Evolutionary conservation across 2,797 vertebrate genomes (phyloP).

Genomic region (Myripristis murdjan): DNA sequence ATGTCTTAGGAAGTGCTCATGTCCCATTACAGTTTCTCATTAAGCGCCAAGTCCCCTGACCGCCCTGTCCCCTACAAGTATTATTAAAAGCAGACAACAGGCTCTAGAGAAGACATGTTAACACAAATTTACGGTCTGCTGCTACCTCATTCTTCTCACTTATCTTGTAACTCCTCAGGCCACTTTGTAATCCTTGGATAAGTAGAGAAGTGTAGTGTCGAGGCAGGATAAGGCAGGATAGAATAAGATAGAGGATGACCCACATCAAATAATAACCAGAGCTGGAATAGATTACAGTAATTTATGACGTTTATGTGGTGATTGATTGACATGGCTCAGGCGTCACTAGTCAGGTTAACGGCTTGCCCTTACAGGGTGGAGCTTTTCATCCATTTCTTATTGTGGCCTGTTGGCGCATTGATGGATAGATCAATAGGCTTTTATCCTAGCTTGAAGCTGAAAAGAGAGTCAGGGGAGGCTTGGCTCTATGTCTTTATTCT

Average conservation of each 20-base stretch:
- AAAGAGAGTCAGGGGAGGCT: slow-evolving; percentile 9
- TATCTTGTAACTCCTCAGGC: slow-evolving; percentile 1
- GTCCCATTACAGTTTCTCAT: slow-evolving; percentile 47
- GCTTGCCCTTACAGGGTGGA: slow-evolving; percentile 6
- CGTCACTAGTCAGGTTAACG: slow-evolving; percentile 19
- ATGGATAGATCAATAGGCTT: slow-evolving; percentile 49
- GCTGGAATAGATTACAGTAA: neutral
- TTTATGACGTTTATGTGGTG: slow-evolving; percentile 2
- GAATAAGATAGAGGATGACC: neutral
- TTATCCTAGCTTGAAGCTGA: slow-evolving; percentile 28
- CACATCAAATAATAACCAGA: too few species aligned
- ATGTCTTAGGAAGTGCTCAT: slow-evolving; percentile 42
- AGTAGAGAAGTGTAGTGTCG: neutral
- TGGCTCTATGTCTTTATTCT: slow-evolving; percentile 22
- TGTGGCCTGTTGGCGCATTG: slow-evolving; percentile 10
- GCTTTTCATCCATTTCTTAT: slow-evolving; percentile 21
- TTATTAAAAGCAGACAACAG: slow-evolving; percentile 43
- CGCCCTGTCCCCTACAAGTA: slow-evolving; percentile 29
- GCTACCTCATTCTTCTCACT: slow-evolving; percentile 19
- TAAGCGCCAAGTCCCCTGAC: slow-evolving; percentile 47
- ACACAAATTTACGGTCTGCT: slow-evolving; percentile 30
- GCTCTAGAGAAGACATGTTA: slow-evolving; percentile 31
- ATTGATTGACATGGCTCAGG: slow-evolving; percentile 13
- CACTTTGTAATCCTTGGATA: too few species aligned
- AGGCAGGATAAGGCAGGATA: neutral